These are phyloP conservation scores for Mamestra configurata DNA, from an alignment of 1,140 invertebrate genomes.

Conservation along the genomic window DNA sequence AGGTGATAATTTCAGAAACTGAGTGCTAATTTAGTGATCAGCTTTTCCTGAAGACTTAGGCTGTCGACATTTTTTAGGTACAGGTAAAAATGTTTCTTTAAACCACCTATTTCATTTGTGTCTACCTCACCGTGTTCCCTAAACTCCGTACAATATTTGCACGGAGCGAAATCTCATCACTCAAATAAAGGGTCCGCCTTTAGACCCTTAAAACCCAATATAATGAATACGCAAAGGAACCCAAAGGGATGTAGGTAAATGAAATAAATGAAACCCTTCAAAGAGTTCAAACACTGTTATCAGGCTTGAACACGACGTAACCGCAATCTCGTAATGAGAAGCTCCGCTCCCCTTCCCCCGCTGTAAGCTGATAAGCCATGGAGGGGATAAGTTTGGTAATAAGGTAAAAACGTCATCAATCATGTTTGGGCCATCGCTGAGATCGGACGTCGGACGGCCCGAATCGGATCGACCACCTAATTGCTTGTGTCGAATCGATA, in stretches of 20 bases:
- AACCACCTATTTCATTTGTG: neutral
- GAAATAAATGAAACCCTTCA: conserved; percentile 48
- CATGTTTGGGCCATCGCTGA: conserved; percentile 70
- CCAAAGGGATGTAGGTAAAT: conserved; percentile 47
- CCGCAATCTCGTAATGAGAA: conserved; percentile 79
- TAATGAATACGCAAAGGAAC: conserved; percentile 46
- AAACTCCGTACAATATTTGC: conserved; percentile 24
- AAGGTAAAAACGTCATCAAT: conserved; percentile 82
- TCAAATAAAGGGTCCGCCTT: conserved; percentile 42
- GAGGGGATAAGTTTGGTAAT: conserved; percentile 71
- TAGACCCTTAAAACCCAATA: conserved; percentile 46
- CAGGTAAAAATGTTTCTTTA: neutral
- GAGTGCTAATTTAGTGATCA: neutral
- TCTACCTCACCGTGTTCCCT: neutral
- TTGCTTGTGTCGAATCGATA: conserved; percentile 78
- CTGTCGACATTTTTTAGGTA: no score
- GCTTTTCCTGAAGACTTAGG: neutral
- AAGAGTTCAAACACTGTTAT: conserved; percentile 70
- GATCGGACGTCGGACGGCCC: conserved; percentile 59
- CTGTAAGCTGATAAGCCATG: conserved; percentile 67
- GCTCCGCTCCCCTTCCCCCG: conserved; percentile 62
- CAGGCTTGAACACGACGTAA: conserved; percentile 69
- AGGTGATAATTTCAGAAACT: neutral
- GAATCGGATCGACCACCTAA: conserved; percentile 72
- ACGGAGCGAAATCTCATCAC: conserved; percentile 39